Base-by-base conservation (phyloP, 2,797 vertebrate species). In the Dicrostonyx torquatus region DNA sequence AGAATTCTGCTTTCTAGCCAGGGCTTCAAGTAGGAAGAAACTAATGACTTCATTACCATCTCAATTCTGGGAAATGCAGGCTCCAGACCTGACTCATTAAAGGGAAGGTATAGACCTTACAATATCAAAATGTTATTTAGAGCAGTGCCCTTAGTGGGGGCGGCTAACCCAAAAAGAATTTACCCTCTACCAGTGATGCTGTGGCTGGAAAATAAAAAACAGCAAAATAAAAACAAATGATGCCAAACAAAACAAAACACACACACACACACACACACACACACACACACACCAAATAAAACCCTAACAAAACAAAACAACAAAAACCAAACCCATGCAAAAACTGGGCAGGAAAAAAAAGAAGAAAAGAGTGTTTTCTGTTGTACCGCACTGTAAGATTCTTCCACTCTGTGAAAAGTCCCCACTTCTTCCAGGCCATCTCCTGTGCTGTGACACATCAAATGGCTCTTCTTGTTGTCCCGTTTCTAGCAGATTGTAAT, bases 1-100 rank as follows among this genome's bases (percentile, higher is more conserved):
- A 98, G 98, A 98, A 98, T 98, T 98, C 97, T 60, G 96, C 97
- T 98, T 98, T 98, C 97, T 98, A 98, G 98, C 97, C 96, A 97
- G 97, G 97, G 97, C 98, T 98, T 98, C 98, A 98, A 98, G 98
- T 98, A 98, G 98, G 98, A 98, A 98, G 98, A 98, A 98, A 98
- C 98, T 98, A 99, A 99, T 98, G 98, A 98, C 98, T 98, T 98
- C 98, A 99, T 99, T 99, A 98, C 98, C 98, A 99, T 98, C 98
- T 98, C 98, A 98, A 98, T 99, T 98, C 98, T 98, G 98, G 99
- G 98, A 98, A 98, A 98, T 98, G 98, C 97, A 95, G 97, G 93
- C 98, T 98, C 98, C 98, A 98, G 98, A 98, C 98, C 98, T 98
- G 98, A 98, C 98, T 98, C 98, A 96, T 98, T 97, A 98, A 98